Conservation (phyloP, 2,113 vertebrate genomes). For the Tragelaphus strepsiceros region DNA sequence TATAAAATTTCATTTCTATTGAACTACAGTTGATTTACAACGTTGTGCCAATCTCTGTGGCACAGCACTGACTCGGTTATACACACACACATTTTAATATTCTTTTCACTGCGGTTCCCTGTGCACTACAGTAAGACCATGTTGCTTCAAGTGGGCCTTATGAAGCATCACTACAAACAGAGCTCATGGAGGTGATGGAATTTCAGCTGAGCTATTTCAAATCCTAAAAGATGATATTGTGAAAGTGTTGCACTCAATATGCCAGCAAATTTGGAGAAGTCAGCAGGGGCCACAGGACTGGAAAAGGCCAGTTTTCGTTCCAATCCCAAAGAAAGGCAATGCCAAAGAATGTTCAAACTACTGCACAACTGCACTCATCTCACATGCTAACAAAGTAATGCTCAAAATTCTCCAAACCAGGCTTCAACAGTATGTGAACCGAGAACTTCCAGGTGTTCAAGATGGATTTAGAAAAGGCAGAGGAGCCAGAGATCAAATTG, state of each 20-base stretch:
- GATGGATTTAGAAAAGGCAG: neutral
- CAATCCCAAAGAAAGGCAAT: neutral
- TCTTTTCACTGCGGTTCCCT: neutral
- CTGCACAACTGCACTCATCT: neutral
- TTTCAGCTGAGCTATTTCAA: neutral
- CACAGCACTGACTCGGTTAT: neutral
- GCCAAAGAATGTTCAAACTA: neutral
- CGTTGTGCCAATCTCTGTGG: neutral
- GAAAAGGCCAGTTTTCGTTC: neutral
- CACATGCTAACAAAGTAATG: neutral
- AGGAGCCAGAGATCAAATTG: neutral
- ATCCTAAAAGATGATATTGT: neutral
- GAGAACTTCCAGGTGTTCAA: neutral
- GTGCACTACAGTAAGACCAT: neutral
- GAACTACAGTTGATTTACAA: neutral
- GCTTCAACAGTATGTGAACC: neutral
- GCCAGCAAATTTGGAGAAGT: neutral
- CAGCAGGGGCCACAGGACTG: neutral
- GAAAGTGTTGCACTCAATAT: neutral
- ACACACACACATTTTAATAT: neutral
- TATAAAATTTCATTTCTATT: neutral
- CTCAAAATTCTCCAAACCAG: neutral
- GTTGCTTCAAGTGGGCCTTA: neutral
- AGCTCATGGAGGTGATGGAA: neutral
- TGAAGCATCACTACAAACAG: neutral